These are phyloP conservation scores for Portunus trituberculatus DNA, from an alignment of 1,140 invertebrate genomes.

Conservation along the genomic window DNA sequence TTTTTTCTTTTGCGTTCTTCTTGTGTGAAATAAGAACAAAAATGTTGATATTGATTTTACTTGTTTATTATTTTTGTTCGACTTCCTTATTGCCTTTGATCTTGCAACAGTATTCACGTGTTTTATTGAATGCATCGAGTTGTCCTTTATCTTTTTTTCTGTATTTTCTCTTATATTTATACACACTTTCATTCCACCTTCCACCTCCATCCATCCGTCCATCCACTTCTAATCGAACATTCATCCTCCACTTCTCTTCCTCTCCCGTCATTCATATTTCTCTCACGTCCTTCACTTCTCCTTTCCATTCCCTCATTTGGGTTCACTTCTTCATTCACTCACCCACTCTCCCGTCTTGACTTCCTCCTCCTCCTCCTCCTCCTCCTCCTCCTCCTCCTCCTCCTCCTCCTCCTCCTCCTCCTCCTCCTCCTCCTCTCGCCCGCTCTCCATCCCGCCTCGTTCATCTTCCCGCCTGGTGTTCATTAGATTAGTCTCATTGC, in stretches of 20 bases:
- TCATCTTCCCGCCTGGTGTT: slow-evolving; percentile 64
- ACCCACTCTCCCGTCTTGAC: neutral
- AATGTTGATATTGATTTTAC: too few relatives aligned
- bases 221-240: too few relatives aligned
- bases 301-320: neutral
- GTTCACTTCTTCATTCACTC: neutral
- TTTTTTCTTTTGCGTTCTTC: too few relatives aligned
- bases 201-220: too few relatives aligned
- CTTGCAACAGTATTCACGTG: too few relatives aligned
- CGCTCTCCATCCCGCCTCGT: slow-evolving; percentile 36
- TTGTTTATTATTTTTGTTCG: too few relatives aligned
- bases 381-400: neutral
- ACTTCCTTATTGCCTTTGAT: too few relatives aligned
- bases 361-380: neutral
- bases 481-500: slow-evolving; percentile 73
- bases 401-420: neutral
- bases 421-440: neutral
- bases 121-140: too few relatives aligned
- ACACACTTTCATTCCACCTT: too few relatives aligned
- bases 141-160: too few relatives aligned
- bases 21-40: too few relatives aligned
- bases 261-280: neutral
- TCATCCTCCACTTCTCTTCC: neutral
- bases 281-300: neutral
- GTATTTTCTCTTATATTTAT: too few relatives aligned